Evolutionary conservation across 2,113 vertebrate species (phyloP), one percentile per base, ranked within the genome.

Genomic region (Mobula hypostoma): DNA sequence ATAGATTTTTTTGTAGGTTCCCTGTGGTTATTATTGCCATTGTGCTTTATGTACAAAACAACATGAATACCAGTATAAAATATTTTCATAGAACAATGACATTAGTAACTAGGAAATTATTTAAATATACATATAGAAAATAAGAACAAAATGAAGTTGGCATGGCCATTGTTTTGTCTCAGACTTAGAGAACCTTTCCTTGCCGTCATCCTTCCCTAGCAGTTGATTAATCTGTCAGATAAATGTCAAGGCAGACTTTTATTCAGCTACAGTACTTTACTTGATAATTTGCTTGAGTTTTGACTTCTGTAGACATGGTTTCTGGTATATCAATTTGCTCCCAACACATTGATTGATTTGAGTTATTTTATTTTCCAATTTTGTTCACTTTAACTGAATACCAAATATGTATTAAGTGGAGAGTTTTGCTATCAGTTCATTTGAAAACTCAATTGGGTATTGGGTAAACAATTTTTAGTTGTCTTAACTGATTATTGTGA

Each of bases 171-270:
- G 61, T 90, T 90, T 14, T 90, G 32, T 32, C 5, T 8, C n/a
- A 15, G 61, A 90, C 4, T 66, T 32, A 61, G 85, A 90, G 85
- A 90, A 27, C 17, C 85, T 90, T 66, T 90, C 61, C n/a, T 66
- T 63, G 15, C 58, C 29, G 15, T n/a, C 19, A 93, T 74, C 40
- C 40, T 93, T 93, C 19, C 91, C 72, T 11, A 93, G 48, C 48
- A 70, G 91, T 40, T 93, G 91, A 93, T 93, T 93, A 48, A 93
- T 76, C 91, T 93, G 91, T 74, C 91, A 93, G 40, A 74, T 74
- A 74, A 72, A 93, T 56, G 40, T 93, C 91, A 21, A 12, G 68
- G 40, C 32, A 76, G 91, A 76, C 40, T 74, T 93, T 76, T 76
- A 93, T 93, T 93, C 36, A 11, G 72, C 68, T 74, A 74, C 68